Evolutionary conservation across 2,888 invertebrate species (phyloP), one percentile per base, ranked within the genome.

Genomic region (Cosmorhoe ocellata): DNA sequence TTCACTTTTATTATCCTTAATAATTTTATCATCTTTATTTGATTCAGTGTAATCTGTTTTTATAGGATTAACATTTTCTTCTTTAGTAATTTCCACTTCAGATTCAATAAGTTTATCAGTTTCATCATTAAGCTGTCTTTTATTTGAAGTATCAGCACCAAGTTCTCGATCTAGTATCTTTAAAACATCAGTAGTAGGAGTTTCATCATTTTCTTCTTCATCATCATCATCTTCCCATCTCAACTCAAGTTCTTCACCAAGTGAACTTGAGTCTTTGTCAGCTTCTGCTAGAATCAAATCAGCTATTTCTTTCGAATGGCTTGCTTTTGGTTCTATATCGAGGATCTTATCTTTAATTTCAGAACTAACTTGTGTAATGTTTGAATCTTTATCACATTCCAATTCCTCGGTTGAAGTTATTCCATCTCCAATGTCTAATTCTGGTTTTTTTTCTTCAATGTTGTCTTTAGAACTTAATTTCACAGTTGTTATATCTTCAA

Each of bases 171-270:
- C 26, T 6, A 43, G 34, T n/a, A 39, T 9, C 4, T 44, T 31
- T 13, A 36, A 18, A 4, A 31, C 18, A 27, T 39, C 26, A 28
- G 18, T 38, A 7, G 37, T 49, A 7, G 12, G 30, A 10, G 11
- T 30, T 12, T 38, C 30, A 26, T 22, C 33, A 14, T 24, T 28
- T 31, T 34, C 24, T 1, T 24, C 18, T 18, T 18, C 18, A 39
- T 33, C n/a, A 30, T 47, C 52, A 50, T 52, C 48, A 12, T 56
- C 56, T 6, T 54, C 48, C 54, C 54, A 61, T 8, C 10, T 40
- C 2, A 56, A 12, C 38, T 33, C 36, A 1, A 61, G 2, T 0
- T 48, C 32, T 13, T 49, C 44, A 11, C n/a, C 11, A 8, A 36
- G 1, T 32, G 47, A 48, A 26, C 14, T 9, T 0, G 43, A 43